Evolutionary conservation across 2,888 invertebrate species (phyloP).

Genomic region (Harmothoe impar): DNA sequence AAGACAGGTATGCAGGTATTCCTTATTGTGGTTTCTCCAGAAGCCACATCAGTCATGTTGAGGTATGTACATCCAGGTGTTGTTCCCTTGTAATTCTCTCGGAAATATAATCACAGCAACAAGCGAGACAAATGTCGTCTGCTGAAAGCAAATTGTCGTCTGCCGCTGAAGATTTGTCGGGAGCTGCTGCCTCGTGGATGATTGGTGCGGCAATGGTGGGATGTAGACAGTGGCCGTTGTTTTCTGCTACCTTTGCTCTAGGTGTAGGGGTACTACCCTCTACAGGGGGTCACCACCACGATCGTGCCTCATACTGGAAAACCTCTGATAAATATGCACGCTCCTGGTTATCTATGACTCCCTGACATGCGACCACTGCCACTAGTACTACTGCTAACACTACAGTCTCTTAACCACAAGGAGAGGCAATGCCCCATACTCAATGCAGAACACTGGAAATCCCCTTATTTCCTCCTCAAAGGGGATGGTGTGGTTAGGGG

Average conservation of each 20-base stretch:
- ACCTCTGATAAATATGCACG: conserved; percentile 13
- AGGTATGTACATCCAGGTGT: background rate
- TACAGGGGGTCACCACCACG: background rate
- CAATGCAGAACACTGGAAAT: background rate
- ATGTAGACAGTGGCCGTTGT: conserved; percentile 31
- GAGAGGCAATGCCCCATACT: background rate
- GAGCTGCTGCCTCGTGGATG: background rate
- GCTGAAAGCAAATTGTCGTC: background rate
- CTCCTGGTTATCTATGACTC: background rate
- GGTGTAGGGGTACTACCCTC: background rate
- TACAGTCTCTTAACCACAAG: background rate
- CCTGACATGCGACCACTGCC: conserved; percentile 37
- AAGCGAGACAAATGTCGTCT: too few species aligned
- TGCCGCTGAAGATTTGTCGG: background rate
- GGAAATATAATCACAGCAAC: background rate
- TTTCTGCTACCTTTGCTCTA: background rate
- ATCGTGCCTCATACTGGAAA: background rate
- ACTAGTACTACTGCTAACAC: too few species aligned
- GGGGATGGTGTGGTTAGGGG: too few species aligned
- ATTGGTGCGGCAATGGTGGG: background rate
- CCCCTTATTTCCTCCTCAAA: background rate
- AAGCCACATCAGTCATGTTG: background rate
- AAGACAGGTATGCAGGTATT: too few species aligned
- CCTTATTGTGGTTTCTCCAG: background rate
- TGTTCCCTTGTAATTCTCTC: background rate